Evolutionary conservation across 2,113 vertebrate species (phyloP).

Genomic region (Neogobius melanostomus): DNA sequence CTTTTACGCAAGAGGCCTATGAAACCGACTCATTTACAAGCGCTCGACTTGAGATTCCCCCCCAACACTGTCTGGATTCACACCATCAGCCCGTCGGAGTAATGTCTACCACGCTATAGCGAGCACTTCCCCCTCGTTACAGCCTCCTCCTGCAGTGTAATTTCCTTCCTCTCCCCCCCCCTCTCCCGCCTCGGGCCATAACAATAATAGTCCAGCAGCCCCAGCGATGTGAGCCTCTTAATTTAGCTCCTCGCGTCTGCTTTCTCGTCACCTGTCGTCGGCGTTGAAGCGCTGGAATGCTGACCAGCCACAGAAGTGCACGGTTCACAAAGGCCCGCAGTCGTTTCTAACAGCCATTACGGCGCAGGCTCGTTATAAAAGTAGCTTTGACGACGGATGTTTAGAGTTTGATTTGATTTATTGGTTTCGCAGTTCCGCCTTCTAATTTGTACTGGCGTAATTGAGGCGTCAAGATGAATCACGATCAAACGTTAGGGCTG

Average conservation of each 20-base stretch:
- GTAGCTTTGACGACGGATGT: background rate
- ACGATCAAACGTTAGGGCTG: too few relatives aligned
- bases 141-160: constrained; percentile 34
- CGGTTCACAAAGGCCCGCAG: constrained; percentile 29
- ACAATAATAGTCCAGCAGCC: constrained; percentile 37
- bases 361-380: background rate
- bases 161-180: constrained; percentile 50
- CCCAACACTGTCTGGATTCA: background rate
- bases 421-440: too few relatives aligned
- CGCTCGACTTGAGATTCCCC: constrained; percentile 5
- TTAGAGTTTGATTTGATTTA: too few relatives aligned
- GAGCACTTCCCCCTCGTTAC: background rate
- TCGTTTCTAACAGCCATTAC: constrained; percentile 54
- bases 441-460: too few relatives aligned
- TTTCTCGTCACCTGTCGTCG: constrained; percentile 44
- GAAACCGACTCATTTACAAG: constrained; percentile 36
- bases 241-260: constrained; percentile 41
- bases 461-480: too few relatives aligned
- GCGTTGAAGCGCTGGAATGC: constrained; percentile 45
- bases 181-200: constrained; percentile 34
- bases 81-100: constrained; percentile 1
- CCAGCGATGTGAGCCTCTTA: constrained; percentile 25
- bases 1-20: background rate
- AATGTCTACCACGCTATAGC: constrained; percentile 4
- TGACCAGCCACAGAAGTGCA: constrained; percentile 34